Conservation (phyloP, 1,140 invertebrate genomes). For the Mya arenaria region DNA sequence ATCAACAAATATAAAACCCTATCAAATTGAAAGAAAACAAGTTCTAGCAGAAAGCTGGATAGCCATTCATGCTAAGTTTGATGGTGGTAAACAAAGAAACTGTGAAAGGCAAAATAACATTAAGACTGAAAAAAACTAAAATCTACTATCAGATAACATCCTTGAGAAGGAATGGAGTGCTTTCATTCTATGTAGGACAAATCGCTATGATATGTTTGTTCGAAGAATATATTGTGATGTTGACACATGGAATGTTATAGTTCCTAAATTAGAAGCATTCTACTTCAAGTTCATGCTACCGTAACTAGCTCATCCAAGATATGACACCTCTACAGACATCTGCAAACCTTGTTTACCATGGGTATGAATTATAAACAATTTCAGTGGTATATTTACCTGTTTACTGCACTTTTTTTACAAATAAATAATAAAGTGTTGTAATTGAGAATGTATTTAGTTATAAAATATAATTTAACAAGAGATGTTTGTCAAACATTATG, state of each 20-base stretch:
- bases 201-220: conserved; percentile 26
- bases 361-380: no score
- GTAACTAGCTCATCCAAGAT: conserved; percentile 38
- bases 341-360: conserved; percentile 24
- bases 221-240: background rate
- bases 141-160: conserved; percentile 29
- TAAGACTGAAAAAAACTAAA: background rate
- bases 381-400: no score
- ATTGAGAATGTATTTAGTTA: no score
- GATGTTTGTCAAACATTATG: no score
- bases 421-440: no score
- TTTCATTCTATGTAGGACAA: conserved; percentile 16
- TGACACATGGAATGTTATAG: background rate
- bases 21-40: no score
- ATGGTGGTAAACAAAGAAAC: conserved; percentile 50
- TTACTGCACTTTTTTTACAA: no score
- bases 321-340: conserved; percentile 7
- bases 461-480: no score
- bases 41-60: conserved; percentile 53
- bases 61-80: conserved; percentile 45
- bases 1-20: no score
- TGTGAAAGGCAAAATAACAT: background rate
- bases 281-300: conserved; percentile 15
- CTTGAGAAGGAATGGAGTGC: conserved; percentile 17
- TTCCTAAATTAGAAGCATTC: conserved; percentile 14